Base-by-base conservation (phyloP, 2,113 vertebrate genomes). In the Salminus brasiliensis region DNA sequence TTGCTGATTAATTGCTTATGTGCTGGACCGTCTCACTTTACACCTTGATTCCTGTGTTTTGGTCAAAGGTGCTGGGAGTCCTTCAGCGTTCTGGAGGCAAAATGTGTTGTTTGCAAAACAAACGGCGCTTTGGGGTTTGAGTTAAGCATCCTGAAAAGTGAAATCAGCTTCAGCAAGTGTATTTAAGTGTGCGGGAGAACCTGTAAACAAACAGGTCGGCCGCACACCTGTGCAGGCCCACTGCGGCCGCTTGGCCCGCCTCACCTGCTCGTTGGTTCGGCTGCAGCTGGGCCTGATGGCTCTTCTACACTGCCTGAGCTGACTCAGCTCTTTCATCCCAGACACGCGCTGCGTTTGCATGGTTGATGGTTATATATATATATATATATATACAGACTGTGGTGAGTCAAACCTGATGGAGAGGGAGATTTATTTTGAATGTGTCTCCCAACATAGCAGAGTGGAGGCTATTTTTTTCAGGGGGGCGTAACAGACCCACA, bases 221-320 rank as follows among this genome's bases (percentile, higher is more conserved):
- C 21, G 3, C 34, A 39, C 34, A 62, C 59, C 27, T 62, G 59
- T 32, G 30, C 15, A n/a, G 27, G 7, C 25, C 52, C 52, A 23
- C 60, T 74, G 65, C 49, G 39, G 74, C 65, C 68, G 55, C 67
- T 57, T 80, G 36, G 49, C 47, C 62, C 65, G 39, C 45, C 72
- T 72, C 76, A 67, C 80, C 83, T 66, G 73, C 78, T 84, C 81
- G 66, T 60, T 71, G 76, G 52, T n/a, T 70, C 25, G 16, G 68
- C 8, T 52, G 68, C 25, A 34, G 18, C 47, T 62, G 76, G 23
- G 25, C 49, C 43, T 72, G 30, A 39, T 79, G 32, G 8, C 62
- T 66, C 32, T 66, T 11, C 62, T 66, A 39, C 34, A 7, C 23
- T 18, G 2, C 25, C 52, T 12, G 9, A n/a, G 52, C 52, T 55